Evolutionary conservation across 2,113 vertebrate genomes (phyloP).

Genomic region (Machaerirhynchus nigripectus): DNA sequence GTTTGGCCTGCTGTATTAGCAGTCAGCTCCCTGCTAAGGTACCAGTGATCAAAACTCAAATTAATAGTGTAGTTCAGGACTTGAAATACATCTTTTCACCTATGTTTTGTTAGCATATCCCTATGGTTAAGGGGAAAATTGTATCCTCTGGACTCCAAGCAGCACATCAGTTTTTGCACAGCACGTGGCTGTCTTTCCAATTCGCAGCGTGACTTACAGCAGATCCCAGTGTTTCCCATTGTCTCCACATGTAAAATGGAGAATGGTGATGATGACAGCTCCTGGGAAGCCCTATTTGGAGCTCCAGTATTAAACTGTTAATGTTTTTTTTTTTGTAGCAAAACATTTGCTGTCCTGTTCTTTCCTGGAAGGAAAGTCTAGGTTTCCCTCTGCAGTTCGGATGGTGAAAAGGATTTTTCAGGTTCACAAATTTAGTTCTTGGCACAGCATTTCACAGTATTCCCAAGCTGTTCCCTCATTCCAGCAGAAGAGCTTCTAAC

Average conservation of each 20-base stretch:
- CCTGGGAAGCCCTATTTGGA: background rate
- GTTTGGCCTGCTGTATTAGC: background rate
- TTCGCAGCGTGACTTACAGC: background rate
- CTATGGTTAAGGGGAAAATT: background rate
- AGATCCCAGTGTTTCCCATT: background rate
- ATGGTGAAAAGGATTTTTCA: background rate
- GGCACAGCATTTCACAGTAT: background rate
- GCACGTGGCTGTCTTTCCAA: background rate
- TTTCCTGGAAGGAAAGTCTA: background rate
- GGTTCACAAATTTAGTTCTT: background rate
- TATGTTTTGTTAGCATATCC: background rate
- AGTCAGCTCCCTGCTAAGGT: background rate
- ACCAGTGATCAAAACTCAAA: background rate
- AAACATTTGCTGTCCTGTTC: background rate
- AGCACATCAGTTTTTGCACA: background rate
- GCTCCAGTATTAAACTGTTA: background rate
- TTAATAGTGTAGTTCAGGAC: background rate
- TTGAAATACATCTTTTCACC: background rate
- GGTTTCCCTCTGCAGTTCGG: constrained; percentile 30
- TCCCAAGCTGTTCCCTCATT: background rate
- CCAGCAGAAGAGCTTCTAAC: background rate
- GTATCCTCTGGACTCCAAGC: background rate
- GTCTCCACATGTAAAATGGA: background rate
- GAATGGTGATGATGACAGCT: background rate
- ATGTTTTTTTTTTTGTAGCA: background rate